Evolutionary conservation across 2,797 vertebrate species (phyloP), one percentile per base, ranked within the genome.

Genomic region (Oreortyx pictus): DNA sequence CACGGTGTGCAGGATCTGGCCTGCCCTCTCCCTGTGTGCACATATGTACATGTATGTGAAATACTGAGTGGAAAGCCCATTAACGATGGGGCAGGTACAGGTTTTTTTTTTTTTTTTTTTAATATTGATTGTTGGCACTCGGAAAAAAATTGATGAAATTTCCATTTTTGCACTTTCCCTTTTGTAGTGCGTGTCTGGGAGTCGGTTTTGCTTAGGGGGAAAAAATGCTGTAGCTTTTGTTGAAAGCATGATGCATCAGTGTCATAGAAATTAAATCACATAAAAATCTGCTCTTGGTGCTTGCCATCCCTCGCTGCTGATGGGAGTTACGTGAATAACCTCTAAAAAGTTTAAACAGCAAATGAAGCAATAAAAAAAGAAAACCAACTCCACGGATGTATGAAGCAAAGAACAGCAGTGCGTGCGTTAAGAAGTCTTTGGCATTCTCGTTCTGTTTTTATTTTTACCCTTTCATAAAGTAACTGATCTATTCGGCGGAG

Each of bases 331-430:
- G 14, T 85, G 72, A 27, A 23, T 49, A 90, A 67, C 17, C 41
- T 77, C 24, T 77, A 35, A 82, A 90, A 92, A 92, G 83, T 92
- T 88, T 62, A 66, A 70, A 89, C 89, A 60, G 43, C 17, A 41
- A 31, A 64, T 41, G 27, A 76, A 79, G 24, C 61, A 52, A 72
- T 25, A 85, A 93, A 41, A 23, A 92, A 89, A 76, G n/a, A 82
- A 89, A 87, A 10, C 14, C 25, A 68, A 47, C 29, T 70, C 31
- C 35, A 47, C 16, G 25, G n/a, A 54, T 57, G 41, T 61, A 81
- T 52, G 82, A 50, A 89, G 66, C 50, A 75, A 77, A 94, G 67
- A 92, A 83, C 61, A 84, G 59, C 75, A 75, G 14, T 47, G 39
- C 62, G 31, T 31, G 52, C 72, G 56, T 67, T 71, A 74, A 71